Conservation (phyloP, 1,140 invertebrate species). For the Anastrepha obliqua region DNA sequence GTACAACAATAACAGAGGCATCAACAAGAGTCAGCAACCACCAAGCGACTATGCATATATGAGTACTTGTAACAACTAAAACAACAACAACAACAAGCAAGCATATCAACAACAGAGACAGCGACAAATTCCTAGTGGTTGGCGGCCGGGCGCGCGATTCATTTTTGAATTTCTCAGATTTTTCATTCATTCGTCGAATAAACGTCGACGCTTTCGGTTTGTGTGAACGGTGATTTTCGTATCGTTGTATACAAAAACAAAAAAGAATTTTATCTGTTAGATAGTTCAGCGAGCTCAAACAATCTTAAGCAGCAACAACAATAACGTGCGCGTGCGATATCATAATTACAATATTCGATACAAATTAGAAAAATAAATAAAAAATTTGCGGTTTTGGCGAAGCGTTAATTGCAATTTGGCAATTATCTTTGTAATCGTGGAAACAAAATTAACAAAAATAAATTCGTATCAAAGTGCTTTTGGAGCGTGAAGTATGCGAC, state of each 20-base stretch:
- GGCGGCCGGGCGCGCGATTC: slow-evolving; percentile 14
- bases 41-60: slow-evolving; percentile 4
- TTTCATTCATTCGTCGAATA: slow-evolving; percentile 67
- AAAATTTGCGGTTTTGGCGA: background rate
- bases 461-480: slow-evolving; percentile 1
- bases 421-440: slow-evolving; percentile 5
- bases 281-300: slow-evolving; percentile 14
- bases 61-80: background rate
- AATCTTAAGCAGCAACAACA: slow-evolving; percentile 13
- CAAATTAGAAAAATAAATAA: slow-evolving; percentile 44
- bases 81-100: slow-evolving; percentile 55
- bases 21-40: slow-evolving; percentile 29
- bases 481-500: slow-evolving; percentile 28
- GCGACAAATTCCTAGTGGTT: background rate
- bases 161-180: slow-evolving; percentile 58
- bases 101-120: background rate
- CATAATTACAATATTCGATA: background rate
- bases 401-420: slow-evolving; percentile 43
- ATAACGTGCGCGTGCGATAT: background rate
- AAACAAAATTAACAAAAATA: slow-evolving; percentile 29
- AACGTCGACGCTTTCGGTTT: slow-evolving; percentile 71
- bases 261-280: slow-evolving; percentile 6
- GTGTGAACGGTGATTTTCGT: background rate
- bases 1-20: slow-evolving; percentile 25
- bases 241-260: background rate